phyloP scores from a whole-genome alignment of 2,888 invertebrate genomes.

The Corythucha ciliata region DNA sequence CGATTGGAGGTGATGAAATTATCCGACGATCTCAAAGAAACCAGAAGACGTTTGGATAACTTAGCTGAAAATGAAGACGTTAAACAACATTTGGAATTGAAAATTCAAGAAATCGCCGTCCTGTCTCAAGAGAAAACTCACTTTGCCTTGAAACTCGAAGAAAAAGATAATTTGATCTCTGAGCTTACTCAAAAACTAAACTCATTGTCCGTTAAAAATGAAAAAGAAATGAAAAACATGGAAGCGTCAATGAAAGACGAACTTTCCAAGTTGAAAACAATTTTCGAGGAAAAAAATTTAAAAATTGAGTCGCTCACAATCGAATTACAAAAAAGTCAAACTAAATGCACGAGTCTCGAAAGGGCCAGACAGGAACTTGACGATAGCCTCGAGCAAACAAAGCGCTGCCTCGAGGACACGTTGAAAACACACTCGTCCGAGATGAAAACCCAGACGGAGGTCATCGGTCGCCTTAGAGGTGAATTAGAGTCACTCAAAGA shows the following conservation, averaged over 20 bases:
- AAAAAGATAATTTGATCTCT: not conserved
- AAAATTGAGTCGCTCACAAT: conserved; percentile 1
- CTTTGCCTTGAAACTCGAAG: not conserved
- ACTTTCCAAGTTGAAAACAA: conserved; percentile 6
- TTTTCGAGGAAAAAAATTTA: not conserved
- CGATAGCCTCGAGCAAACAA: conserved; percentile 6
- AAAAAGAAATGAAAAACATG: not conserved
- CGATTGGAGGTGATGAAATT: no score
- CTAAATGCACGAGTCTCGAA: not conserved
- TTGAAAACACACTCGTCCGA: no score
- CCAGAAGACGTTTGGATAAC: no score
- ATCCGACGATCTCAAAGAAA: no score
- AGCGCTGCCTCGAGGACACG: no score
- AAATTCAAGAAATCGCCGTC: no score
- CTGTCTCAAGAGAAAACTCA: no score
- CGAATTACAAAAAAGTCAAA: not conserved
- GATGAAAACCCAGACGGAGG: conserved; percentile 8
- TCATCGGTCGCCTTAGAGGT: not conserved
- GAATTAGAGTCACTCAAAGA: conserved; percentile 9
- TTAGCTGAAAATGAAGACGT: no score
- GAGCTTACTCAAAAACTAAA: not conserved
- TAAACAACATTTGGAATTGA: no score
- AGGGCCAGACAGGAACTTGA: not conserved
- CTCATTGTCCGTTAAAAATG: not conserved
- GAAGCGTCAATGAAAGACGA: conserved; percentile 1